These are phyloP conservation scores for Oxygymnocypris stewartii DNA, from an alignment of 2,113 vertebrate species.

Conservation along the genomic window DNA sequence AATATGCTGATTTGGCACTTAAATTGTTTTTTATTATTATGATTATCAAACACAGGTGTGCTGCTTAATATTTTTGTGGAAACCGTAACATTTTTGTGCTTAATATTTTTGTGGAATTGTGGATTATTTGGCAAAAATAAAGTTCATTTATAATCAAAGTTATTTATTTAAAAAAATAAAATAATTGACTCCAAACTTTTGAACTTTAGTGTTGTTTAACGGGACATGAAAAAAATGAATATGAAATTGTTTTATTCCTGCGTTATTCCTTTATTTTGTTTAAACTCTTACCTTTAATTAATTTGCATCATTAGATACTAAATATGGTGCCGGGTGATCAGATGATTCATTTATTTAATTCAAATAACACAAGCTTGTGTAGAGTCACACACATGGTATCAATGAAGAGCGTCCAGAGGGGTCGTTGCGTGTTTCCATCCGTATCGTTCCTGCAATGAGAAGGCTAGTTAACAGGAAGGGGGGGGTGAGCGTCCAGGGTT, in stretches of 20 bases:
- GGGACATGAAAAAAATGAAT: neutral
- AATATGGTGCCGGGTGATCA: neutral
- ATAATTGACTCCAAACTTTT: neutral
- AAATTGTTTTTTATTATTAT: neutral
- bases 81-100: too few relatives aligned
- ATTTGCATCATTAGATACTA: neutral
- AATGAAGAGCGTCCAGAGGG: neutral
- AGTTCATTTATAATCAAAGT: neutral
- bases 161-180: neutral
- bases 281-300: neutral
- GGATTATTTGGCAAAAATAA: neutral
- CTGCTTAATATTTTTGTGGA: neutral
- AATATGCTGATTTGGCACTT: neutral
- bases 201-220: neutral
- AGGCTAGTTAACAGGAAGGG: constrained; percentile 48
- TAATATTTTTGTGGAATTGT: neutral
- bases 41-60: neutral
- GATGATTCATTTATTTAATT: neutral
- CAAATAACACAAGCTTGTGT: neutral
- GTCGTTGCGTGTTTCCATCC: neutral
- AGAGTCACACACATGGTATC: neutral
- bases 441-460: neutral
- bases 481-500: constrained; percentile 53
- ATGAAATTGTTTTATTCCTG: neutral
- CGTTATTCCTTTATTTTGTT: neutral